phyloP scores from a whole-genome alignment of 2,888 invertebrate genomes.

The Sipunculus nudus region DNA sequence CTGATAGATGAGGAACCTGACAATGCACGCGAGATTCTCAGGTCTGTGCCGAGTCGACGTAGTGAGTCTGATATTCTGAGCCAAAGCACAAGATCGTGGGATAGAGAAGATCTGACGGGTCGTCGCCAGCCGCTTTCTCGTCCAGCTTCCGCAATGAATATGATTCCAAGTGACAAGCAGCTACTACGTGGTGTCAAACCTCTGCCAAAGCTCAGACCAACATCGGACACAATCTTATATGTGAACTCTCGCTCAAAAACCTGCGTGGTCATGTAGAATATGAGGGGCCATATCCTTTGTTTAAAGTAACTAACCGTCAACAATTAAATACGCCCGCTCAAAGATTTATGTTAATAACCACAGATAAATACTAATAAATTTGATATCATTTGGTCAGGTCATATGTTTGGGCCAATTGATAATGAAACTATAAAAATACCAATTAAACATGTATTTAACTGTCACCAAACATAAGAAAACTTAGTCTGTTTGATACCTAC shows the following conservation, averaged over 20 bases:
- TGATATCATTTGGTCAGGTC: too few relatives aligned
- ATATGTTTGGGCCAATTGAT: too few relatives aligned
- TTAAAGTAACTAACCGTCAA: too few relatives aligned
- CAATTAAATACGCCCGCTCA: too few relatives aligned
- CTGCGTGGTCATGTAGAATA: slow-evolving; percentile 53
- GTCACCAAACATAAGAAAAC: too few relatives aligned
- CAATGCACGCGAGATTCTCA: slow-evolving; percentile 15
- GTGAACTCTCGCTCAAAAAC: slow-evolving; percentile 46
- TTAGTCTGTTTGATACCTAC: too few relatives aligned
- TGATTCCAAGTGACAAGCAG: slow-evolving; percentile 48
- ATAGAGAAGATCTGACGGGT: slow-evolving; percentile 45
- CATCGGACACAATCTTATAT: slow-evolving; percentile 51
- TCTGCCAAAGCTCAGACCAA: slow-evolving; percentile 45
- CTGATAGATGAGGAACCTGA: slow-evolving; percentile 48
- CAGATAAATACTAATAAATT: too few relatives aligned
- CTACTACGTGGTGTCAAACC: slow-evolving; percentile 49
- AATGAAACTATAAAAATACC: too few relatives aligned
- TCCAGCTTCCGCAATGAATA: slow-evolving; percentile 48
- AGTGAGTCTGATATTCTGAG: background rate
- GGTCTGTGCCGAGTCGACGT: slow-evolving; percentile 17
- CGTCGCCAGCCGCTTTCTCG: slow-evolving; percentile 46
- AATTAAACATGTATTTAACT: too few relatives aligned
- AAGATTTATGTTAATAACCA: too few relatives aligned
- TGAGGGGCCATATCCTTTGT: too few relatives aligned
- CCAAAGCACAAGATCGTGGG: slow-evolving; percentile 46